phyloP scores from a whole-genome alignment of 1,140 invertebrate genomes.

The Tetragonula clypearis region DNA sequence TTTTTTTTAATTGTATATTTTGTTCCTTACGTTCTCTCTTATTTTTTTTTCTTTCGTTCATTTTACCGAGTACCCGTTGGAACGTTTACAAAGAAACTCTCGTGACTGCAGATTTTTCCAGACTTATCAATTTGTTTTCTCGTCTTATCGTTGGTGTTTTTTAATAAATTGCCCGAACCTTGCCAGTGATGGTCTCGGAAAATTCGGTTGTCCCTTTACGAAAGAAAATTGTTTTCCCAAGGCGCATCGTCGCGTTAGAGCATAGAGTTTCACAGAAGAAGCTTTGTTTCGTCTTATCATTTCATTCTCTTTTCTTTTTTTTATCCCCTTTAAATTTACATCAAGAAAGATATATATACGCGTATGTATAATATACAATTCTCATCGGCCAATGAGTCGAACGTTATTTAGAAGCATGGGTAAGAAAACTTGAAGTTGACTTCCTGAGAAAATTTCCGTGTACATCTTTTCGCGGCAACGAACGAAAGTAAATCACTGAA shows the following conservation, averaged over 20 bases:
- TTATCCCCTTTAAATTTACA: constrained; percentile 25
- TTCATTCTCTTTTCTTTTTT: background rate
- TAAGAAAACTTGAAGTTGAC: constrained; percentile 66
- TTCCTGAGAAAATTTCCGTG: constrained; percentile 49
- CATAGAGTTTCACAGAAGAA: constrained; percentile 52
- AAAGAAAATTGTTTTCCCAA: constrained; percentile 44
- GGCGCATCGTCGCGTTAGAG: constrained; percentile 44
- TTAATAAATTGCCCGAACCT: constrained; percentile 65
- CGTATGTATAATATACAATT: constrained; percentile 43
- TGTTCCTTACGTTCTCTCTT: background rate
- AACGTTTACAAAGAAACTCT: constrained; percentile 73
- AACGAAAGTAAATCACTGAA: background rate
- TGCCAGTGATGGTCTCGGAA: constrained; percentile 56
- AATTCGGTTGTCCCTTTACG: constrained; percentile 41
- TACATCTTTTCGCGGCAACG: background rate
- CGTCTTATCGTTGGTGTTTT: constrained; percentile 54
- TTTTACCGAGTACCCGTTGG: constrained; percentile 65
- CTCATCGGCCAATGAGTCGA: constrained; percentile 44
- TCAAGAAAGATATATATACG: constrained; percentile 41
- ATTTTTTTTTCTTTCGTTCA: background rate
- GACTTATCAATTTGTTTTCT: constrained; percentile 59
- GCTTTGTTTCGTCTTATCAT: constrained; percentile 12
- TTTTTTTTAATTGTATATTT: background rate
- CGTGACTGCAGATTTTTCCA: constrained; percentile 70
- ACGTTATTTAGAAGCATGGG: constrained; percentile 28